These are phyloP conservation scores for Araneus ventricosus DNA, from an alignment of 1,140 invertebrate species.

Conservation along the genomic window DNA sequence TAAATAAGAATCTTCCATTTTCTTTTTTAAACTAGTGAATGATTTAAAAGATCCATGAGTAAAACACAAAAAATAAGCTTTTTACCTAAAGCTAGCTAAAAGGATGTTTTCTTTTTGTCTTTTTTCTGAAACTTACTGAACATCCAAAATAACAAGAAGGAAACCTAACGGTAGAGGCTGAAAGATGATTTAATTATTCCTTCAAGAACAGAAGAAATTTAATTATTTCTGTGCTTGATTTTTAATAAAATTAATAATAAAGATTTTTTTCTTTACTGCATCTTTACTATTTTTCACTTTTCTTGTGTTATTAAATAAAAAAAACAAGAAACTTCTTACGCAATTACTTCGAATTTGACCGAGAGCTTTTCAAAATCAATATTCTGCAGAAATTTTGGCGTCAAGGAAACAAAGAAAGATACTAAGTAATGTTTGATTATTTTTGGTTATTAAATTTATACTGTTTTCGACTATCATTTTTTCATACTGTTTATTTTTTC, in stretches of 20 bases:
- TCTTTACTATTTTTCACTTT: not conserved
- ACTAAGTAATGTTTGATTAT: no score
- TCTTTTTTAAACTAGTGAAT: not conserved
- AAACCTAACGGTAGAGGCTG: not conserved
- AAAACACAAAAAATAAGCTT: not conserved
- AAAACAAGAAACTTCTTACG: not conserved
- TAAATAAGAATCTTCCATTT: not conserved
- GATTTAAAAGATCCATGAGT: not conserved
- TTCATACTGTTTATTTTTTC: no score
- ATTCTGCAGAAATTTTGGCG: not conserved
- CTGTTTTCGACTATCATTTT: no score
- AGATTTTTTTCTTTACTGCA: not conserved
- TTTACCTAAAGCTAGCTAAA: not conserved
- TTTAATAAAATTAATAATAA: constrained; percentile 21
- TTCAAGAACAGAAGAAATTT: constrained; percentile 23
- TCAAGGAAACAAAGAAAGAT: no score
- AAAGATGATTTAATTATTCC: constrained; percentile 25
- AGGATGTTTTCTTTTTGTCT: not conserved
- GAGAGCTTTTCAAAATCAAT: not conserved
- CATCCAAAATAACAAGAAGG: not conserved
- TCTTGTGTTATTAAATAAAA: no score
- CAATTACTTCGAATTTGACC: not conserved
- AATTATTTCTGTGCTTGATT: constrained; percentile 9
- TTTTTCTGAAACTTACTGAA: not conserved
- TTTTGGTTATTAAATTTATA: no score